A percentile compares a stretch with the other conserved stretches of the same genome.
Conservation (phyloP, 2,113 vertebrate species). For the Hydrolagus affinis region DNA sequence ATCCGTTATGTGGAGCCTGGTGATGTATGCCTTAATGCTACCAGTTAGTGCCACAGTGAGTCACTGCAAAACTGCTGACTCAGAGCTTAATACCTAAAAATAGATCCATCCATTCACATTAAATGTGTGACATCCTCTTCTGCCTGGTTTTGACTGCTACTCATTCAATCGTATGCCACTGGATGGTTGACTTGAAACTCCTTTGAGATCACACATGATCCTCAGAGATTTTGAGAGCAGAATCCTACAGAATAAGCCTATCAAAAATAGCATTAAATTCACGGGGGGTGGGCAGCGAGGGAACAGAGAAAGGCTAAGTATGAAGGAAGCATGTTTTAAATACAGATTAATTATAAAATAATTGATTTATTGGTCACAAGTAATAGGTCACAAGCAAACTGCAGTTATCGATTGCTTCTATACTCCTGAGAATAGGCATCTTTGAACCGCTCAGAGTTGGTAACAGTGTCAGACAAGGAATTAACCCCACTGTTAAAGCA, state of each 20-base stretch:
- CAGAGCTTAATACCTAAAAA: not conserved
- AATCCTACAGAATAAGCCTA: no score
- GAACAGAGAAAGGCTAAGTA: not conserved
- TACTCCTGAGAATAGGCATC: not conserved
- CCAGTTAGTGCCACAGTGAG: not conserved
- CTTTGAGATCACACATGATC: not conserved
- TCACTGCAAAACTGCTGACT: not conserved
- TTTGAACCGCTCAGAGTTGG: not conserved
- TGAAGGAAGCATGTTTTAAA: constrained; percentile 2
- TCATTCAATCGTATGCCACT: not conserved
- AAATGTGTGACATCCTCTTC: not conserved
- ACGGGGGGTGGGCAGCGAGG: not conserved
- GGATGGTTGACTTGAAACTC: not conserved
- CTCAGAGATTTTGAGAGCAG: not conserved
- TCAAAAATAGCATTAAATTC: not conserved
- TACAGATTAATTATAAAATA: constrained; percentile 1
- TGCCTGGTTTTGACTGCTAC: not conserved
- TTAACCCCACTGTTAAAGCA: not conserved
- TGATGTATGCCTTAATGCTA: not conserved
- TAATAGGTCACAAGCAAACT: not conserved
- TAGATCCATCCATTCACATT: not conserved
- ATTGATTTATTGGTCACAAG: not conserved
- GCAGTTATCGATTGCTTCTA: not conserved
- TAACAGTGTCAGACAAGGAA: not conserved
- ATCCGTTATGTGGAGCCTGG: not conserved